Evolutionary conservation across 2,888 invertebrate genomes (phyloP).

Genomic region (Ptychoptera albimana): DNA sequence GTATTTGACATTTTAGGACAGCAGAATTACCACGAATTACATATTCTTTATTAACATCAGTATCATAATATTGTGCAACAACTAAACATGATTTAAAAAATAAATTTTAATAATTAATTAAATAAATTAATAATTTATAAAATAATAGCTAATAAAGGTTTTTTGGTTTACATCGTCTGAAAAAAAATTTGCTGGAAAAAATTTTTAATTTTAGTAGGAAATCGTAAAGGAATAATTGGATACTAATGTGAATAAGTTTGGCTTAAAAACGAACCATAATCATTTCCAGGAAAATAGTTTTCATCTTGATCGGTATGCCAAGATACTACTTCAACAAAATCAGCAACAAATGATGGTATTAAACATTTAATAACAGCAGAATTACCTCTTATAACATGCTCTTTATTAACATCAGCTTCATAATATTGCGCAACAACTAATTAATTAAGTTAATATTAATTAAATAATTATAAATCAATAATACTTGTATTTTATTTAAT

Average conservation of each 20-base stretch:
- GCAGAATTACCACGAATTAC: conserved; percentile 79
- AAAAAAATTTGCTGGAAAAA: no score
- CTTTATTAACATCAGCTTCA: conserved; percentile 72
- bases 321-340: conserved; percentile 66
- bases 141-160: not conserved
- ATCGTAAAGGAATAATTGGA: not conserved
- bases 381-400: conserved; percentile 69
- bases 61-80: conserved; percentile 79
- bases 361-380: conserved; percentile 67
- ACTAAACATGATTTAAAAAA: conserved; percentile 36
- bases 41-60: conserved; percentile 83
- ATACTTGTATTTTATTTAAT: no score
- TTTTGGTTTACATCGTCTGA: no score
- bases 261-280: conserved; percentile 33
- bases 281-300: conserved; percentile 47
- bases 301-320: conserved; percentile 67
- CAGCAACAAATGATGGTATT: conserved; percentile 73
- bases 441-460: not conserved
- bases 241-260: not conserved
- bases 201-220: no score
- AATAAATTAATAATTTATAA: not conserved
- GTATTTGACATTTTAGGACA: conserved; percentile 76
- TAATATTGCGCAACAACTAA: conserved; percentile 67
- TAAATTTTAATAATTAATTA: not conserved
- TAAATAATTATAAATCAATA: not conserved